Percentiles rank a stretch among this genome's conserved stretches.
phyloP scores from a whole-genome alignment of 2,113 vertebrate genomes.

The Cheilinus undulatus region DNA sequence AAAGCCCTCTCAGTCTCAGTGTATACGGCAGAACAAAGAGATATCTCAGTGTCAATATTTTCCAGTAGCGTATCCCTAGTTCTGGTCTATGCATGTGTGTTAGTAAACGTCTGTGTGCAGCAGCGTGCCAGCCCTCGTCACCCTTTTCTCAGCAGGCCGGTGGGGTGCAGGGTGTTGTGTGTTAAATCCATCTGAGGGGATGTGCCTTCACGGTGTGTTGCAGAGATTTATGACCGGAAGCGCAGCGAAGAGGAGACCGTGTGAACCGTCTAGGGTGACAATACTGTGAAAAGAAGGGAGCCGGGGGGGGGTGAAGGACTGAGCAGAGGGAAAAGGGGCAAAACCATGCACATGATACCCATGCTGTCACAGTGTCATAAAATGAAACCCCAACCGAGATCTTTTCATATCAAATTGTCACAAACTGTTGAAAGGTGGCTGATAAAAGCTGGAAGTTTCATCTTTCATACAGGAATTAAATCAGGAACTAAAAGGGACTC shows the following conservation, averaged over 20 bases:
- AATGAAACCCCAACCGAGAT: conserved; percentile 14
- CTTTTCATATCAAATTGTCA: conserved; percentile 5
- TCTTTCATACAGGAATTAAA: conserved; percentile 28
- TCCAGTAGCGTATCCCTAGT: no score
- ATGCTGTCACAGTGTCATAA: conserved; percentile 14
- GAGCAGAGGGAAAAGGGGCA: conserved; percentile 21
- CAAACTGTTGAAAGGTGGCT: conserved; percentile 4
- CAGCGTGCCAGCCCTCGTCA: conserved; percentile 50
- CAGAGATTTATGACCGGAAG: conserved; percentile 81
- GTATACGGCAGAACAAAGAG: no score
- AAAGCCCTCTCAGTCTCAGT: no score
- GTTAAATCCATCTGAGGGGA: conserved; percentile 69
- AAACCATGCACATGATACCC: conserved; percentile 32
- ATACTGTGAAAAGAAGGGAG: conserved; percentile 72
- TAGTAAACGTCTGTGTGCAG: conserved; percentile 18
- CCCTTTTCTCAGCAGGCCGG: conserved; percentile 38
- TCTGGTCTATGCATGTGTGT: conserved; percentile 6
- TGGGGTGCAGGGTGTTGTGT: conserved; percentile 53
- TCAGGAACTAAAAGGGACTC: background rate
- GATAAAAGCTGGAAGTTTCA: conserved; percentile 1
- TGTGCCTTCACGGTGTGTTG: conserved; percentile 75
- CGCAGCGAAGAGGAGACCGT: conserved; percentile 72
- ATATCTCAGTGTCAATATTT: no score
- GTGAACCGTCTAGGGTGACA: conserved; percentile 79
- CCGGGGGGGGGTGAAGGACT: conserved; percentile 1